Conservation (phyloP, 2,888 invertebrate species). For the Acleris laterana region DNA sequence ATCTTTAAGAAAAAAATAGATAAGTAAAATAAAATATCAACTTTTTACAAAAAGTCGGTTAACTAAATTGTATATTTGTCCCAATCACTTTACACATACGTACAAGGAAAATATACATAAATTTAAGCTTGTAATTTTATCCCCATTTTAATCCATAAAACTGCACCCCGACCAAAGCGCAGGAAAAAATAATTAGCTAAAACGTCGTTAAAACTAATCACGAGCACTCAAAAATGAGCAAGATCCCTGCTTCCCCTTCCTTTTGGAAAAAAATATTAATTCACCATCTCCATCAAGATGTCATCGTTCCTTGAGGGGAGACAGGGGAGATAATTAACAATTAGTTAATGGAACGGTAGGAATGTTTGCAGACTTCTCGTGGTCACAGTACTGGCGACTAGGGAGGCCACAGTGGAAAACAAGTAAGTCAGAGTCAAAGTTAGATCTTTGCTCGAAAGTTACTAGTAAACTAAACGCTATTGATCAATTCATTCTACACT, state of each 20-base stretch:
- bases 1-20: no score
- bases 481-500: no score
- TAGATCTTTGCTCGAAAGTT: background rate
- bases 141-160: background rate
- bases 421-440: background rate
- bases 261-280: slow-evolving; percentile 51
- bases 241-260: slow-evolving; percentile 38
- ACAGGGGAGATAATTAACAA: slow-evolving; percentile 67
- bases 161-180: background rate
- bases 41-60: no score
- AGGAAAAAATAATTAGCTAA: slow-evolving; percentile 16
- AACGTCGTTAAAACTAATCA: slow-evolving; percentile 26
- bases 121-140: background rate
- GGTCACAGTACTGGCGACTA: slow-evolving; percentile 28
- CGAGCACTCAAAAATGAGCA: slow-evolving; percentile 32
- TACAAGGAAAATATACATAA: no score
- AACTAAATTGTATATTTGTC: no score
- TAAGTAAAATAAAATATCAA: no score
- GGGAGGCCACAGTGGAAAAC: slow-evolving; percentile 1
- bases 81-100: no score
- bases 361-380: slow-evolving; percentile 56
- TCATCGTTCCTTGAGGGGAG: slow-evolving; percentile 47
- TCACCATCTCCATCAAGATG: slow-evolving; percentile 61
- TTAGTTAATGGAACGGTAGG: slow-evolving; percentile 67
- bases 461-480: no score